Evolutionary conservation across 2,113 vertebrate genomes (phyloP).

Genomic region (Perognathus longimembris): DNA sequence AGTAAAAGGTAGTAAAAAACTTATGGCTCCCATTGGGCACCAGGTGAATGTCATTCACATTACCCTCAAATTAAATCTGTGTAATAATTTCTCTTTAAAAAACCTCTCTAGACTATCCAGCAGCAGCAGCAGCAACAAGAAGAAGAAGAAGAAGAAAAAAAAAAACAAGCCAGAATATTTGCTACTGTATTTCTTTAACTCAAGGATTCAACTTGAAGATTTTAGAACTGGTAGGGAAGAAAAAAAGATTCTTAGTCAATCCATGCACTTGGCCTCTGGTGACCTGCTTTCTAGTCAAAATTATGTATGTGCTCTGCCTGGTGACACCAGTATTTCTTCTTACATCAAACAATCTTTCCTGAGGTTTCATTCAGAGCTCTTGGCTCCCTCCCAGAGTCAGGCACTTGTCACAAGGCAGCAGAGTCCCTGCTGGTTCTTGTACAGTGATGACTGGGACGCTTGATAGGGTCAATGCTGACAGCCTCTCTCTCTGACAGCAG

Average conservation of each 20-base stretch:
- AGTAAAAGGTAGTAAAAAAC: background rate
- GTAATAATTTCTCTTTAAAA: background rate
- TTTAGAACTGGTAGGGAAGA: background rate
- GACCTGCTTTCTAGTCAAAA: slow-evolving; percentile 48
- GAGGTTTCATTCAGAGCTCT: slow-evolving; percentile 78
- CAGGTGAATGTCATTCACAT: background rate
- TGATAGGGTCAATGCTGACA: slow-evolving; percentile 83
- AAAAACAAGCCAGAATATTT: background rate
- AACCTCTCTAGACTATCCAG: background rate
- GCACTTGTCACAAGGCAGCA: slow-evolving; percentile 84
- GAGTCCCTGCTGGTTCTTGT: slow-evolving; percentile 73
- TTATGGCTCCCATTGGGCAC: background rate
- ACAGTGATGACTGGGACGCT: slow-evolving; percentile 82
- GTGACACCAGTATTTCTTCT: slow-evolving; percentile 79
- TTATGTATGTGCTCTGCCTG: background rate
- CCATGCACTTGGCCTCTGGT: background rate
- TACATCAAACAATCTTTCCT: slow-evolving; percentile 77
- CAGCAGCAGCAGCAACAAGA: too few species aligned
- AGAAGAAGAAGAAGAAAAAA: background rate
- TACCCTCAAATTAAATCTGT: background rate
- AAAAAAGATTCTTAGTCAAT: background rate
- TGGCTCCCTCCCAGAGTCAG: slow-evolving; percentile 84
- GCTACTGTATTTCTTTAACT: background rate
- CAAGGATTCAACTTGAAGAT: background rate
- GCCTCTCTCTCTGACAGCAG: slow-evolving; percentile 74